phyloP scores from a whole-genome alignment of 1,140 invertebrate genomes.

The Littorina saxatilis region DNA sequence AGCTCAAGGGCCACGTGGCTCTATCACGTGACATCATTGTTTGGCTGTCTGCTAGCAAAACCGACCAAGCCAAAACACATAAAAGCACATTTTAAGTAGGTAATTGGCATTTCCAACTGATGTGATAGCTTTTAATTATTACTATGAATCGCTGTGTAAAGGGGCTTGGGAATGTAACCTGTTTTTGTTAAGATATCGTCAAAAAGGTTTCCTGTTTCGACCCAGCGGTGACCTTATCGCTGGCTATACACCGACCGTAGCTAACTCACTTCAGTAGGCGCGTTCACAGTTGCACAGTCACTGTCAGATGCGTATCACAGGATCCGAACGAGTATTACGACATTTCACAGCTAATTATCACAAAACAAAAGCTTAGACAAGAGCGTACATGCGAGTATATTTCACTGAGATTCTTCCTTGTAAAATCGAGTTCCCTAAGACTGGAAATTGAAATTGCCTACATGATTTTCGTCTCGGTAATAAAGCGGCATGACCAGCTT shows the following conservation, averaged over 20 bases:
- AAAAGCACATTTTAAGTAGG: neutral
- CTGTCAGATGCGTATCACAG: neutral
- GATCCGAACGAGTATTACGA: neutral
- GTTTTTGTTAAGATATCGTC: neutral
- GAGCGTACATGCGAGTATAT: too few species aligned
- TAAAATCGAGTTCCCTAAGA: too few species aligned
- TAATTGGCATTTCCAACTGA: neutral
- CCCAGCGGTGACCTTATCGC: too few species aligned
- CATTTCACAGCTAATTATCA: too few species aligned
- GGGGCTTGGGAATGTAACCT: neutral
- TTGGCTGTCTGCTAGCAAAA: slow-evolving; percentile 26
- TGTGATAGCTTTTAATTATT: neutral
- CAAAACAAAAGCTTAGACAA: too few species aligned
- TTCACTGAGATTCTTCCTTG: too few species aligned
- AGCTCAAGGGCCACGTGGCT: slow-evolving; percentile 46
- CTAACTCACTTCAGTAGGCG: neutral
- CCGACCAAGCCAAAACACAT: neutral
- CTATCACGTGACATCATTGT: slow-evolving; percentile 44
- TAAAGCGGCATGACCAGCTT: too few species aligned
- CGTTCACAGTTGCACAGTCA: neutral
- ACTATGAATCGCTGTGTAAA: too few species aligned
- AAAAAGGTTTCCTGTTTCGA: neutral
- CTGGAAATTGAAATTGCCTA: too few species aligned
- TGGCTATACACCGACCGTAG: neutral
- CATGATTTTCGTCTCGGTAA: too few species aligned